Evolutionary conservation across 35 echinoderm and acorn worm species (phyloP), one percentile per base, ranked within the genome.

Genomic region (Eucidaris tribuloides): DNA sequence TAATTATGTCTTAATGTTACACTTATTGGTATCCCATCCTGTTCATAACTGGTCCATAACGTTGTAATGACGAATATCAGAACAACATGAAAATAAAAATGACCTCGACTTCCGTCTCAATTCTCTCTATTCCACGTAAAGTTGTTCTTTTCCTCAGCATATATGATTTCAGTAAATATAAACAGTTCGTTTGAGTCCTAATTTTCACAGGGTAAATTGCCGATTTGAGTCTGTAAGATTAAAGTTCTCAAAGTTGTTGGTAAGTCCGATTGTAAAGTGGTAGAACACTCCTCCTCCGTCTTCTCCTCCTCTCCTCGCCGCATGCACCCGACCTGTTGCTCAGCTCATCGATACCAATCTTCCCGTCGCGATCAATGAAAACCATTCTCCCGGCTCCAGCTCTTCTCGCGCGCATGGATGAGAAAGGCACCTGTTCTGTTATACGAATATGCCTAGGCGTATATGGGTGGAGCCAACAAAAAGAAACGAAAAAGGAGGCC

Each of bases 391-490:
- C 87, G n/a, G 87, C 41, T 70, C 83, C 79, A n/a, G 83, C 45
- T 24, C 83, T 79, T n/a, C 42, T 79, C 14, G 79, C 87, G n/a
- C 87, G 60, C 87, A 89, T 89, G n/a, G 5, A 89, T 83, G 0
- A 89, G 65, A 48, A 81, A 89, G 22, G 87, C 79, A 17, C 87
- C 79, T 43, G 87, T 83, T 18, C 79, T 65, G 45, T 89, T 89
- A 36, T 74, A 42, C 25, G 35, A 40, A 44, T 42, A 42, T 17
- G 38, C 68, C 68, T 74, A 44, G 20, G 44, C n/a, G n/a, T 74
- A 43, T 38, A n/a, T 38, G 68, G n/a, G n/a, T n/a, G n/a, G n/a
- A n/a, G n/a, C n/a, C 48, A 52, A 52, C 9, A 9, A 52, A 52
- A 9, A n/a, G n/a, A 52, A 52, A 9, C n/a, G 48, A 52, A n/a